Base-by-base conservation (phyloP, 1,140 invertebrate species). In the Drosophila auraria region DNA sequence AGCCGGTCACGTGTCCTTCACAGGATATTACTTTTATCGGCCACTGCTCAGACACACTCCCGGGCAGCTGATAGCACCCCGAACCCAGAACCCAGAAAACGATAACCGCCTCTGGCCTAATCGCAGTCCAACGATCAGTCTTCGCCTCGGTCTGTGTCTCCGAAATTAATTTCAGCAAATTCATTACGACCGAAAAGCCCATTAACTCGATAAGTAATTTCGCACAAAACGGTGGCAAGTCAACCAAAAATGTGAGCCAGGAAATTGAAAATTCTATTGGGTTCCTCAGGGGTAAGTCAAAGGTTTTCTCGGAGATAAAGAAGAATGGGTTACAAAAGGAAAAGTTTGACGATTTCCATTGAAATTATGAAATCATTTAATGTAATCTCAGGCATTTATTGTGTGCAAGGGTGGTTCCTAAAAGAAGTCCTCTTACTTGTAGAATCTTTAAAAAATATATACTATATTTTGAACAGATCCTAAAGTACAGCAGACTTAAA, bases 21-120 rank as follows among this genome's bases (percentile, higher is more conserved):
- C 84, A 89, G 84, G 86, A 89, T 90, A 89, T 89, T 84, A 89
- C 66, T 89, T 90, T 89, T 87, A 87, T 87, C 84, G 84, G 77
- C 80, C 70, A 79, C 72, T 81, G 83, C 65, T 70, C 64, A 70
- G 74, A 60, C 83, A 83, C 65, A 82, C 80, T 69, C 65, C 78
- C 78, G 47, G 73, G 63, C 54, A 59, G 47, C 33, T 42, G 59
- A 79, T 64, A 76, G 30, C 78, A 49, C 12, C 54, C 53, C 20
- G 38, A 40, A 51, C 30, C 1, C 53, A 45, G 33, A 38, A 63
- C 30, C 1, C 53, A 45, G 33, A 38, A 63, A 62, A 50, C 49
- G 59, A 70, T 77, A 74, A 80, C 56, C 65, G 47, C 59, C 9
- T 25, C 25, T 49, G 47, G 30, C 60, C 51, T 69, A 76, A 86